phyloP scores from a whole-genome alignment of 2,113 vertebrate species.

The Sinocyclocheilus rhinocerous region DNA sequence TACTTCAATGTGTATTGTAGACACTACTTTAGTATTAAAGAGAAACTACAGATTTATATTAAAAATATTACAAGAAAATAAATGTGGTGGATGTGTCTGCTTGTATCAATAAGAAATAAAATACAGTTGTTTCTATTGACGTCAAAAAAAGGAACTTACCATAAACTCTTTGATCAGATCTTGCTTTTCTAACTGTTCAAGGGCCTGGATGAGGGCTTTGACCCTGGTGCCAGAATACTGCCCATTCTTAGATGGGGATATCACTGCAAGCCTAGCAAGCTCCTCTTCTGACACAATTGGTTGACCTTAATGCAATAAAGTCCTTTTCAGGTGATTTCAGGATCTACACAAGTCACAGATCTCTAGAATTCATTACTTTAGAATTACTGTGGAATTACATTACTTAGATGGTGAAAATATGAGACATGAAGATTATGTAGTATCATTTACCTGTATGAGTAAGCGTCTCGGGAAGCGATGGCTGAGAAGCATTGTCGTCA shows the following conservation, averaged over 20 bases:
- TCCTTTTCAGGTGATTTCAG: background rate
- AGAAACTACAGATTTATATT: background rate
- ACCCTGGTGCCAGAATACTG: constrained; percentile 73
- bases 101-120: background rate
- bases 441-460: constrained; percentile 54
- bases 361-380: background rate
- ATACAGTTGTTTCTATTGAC: background rate
- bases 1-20: background rate
- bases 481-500: constrained; percentile 10
- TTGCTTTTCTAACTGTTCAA: constrained; percentile 79
- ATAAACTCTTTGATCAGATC: constrained; percentile 86
- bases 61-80: background rate
- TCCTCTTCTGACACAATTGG: constrained; percentile 84
- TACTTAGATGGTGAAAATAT: background rate
- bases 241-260: constrained; percentile 71
- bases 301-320: constrained; percentile 68
- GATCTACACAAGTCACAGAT: background rate
- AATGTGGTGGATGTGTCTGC: background rate
- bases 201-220: constrained; percentile 77
- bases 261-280: constrained; percentile 75
- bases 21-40: background rate
- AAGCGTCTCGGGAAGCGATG: constrained; percentile 33
- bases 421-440: background rate
- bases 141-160: constrained; percentile 65
- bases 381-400: background rate